These are phyloP conservation scores for Horisme vitalbata DNA, from an alignment of 2,888 invertebrate species.

Conservation along the genomic window DNA sequence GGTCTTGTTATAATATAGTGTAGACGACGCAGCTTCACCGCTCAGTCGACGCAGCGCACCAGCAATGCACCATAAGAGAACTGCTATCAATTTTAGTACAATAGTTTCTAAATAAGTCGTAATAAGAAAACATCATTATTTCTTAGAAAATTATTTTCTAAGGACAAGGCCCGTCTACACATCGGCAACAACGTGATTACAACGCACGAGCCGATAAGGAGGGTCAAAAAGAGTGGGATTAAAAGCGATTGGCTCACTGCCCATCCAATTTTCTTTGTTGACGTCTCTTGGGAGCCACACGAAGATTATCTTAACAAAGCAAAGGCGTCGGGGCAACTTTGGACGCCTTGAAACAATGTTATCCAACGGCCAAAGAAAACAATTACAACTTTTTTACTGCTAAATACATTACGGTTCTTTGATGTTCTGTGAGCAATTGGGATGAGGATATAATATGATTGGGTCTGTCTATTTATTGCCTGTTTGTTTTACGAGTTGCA, in stretches of 20 bases:
- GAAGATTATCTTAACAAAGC: constrained; percentile 80
- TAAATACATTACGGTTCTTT: constrained; percentile 51
- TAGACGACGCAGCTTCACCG: too few relatives aligned
- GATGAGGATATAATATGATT: constrained; percentile 7
- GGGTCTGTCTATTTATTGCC: background rate
- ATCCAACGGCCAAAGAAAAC: constrained; percentile 57
- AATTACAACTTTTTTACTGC: constrained; percentile 59
- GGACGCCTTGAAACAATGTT: constrained; percentile 65
- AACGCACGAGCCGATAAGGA: constrained; percentile 68
- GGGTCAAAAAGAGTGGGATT: constrained; percentile 77
- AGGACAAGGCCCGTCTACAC: constrained; percentile 37
- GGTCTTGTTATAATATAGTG: too few relatives aligned
- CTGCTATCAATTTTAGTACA: too few relatives aligned
- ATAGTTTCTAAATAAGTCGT: too few relatives aligned
- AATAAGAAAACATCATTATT: background rate
- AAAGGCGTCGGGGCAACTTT: constrained; percentile 61
- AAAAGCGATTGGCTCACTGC: constrained; percentile 80
- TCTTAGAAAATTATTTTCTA: background rate
- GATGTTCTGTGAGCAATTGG: constrained; percentile 30
- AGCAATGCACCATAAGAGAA: too few relatives aligned
- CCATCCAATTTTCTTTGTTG: constrained; percentile 83
- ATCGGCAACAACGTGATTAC: constrained; percentile 63
- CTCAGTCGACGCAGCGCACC: too few relatives aligned
- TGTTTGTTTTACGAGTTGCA: too few relatives aligned
- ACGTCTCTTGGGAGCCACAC: constrained; percentile 70